Percentiles rank a stretch among this genome's conserved stretches.
phyloP scores from a whole-genome alignment of 2,113 vertebrate species.

The Microtus montanus region DNA sequence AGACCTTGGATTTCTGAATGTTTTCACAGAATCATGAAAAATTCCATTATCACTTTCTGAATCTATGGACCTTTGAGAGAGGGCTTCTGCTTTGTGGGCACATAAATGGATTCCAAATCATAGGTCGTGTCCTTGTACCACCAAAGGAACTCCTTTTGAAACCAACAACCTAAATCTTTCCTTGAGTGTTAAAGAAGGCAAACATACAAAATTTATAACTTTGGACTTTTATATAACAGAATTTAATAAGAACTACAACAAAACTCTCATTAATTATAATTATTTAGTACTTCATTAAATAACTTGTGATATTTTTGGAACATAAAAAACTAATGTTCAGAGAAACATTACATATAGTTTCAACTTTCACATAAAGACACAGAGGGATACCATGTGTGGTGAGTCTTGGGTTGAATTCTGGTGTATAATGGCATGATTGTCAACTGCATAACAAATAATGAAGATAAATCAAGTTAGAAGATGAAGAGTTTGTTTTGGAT shows the following conservation, averaged over 20 bases:
- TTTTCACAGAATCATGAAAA: background rate
- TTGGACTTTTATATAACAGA: constrained; percentile 27
- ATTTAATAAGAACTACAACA: constrained; percentile 1
- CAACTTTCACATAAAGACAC: background rate
- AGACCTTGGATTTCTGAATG: background rate
- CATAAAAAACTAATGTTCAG: background rate
- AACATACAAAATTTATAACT: background rate
- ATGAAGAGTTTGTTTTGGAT: background rate
- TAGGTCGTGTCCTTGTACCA: background rate
- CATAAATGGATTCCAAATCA: background rate
- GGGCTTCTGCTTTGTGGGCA: background rate
- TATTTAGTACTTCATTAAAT: constrained; percentile 5
- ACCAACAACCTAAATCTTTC: background rate
- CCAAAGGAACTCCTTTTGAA: background rate
- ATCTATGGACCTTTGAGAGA: background rate
- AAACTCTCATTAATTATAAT: background rate
- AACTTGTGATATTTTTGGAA: background rate
- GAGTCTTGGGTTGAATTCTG: background rate
- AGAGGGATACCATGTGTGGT: background rate
- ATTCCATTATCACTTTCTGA: background rate
- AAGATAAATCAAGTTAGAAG: background rate
- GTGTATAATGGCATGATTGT: background rate
- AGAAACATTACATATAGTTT: background rate
- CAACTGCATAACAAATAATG: background rate
- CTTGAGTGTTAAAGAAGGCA: background rate